Evolutionary conservation across 2,113 vertebrate genomes (phyloP).

Genomic region (Urocitellus parryii): DNA sequence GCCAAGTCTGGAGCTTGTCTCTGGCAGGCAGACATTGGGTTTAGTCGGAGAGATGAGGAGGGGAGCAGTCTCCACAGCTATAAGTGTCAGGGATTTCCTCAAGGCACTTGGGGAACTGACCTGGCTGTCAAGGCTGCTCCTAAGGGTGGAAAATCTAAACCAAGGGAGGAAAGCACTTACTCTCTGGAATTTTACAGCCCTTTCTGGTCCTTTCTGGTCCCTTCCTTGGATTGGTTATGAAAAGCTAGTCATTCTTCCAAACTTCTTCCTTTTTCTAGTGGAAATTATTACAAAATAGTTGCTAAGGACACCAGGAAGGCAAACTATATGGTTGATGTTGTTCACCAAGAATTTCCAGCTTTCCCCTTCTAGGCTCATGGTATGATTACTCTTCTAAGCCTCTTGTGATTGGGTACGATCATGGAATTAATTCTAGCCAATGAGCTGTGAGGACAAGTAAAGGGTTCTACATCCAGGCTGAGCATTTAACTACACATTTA

Average conservation of each 20-base stretch:
- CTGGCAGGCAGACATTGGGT: background rate
- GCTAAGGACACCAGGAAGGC: background rate
- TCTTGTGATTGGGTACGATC: background rate
- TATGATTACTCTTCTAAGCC: background rate
- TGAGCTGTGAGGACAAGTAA: conserved; percentile 4
- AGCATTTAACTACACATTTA: background rate
- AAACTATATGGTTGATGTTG: background rate
- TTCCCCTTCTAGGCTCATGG: background rate
- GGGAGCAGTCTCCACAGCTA: background rate
- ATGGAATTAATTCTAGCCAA: conserved; percentile 39
- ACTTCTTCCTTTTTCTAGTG: background rate
- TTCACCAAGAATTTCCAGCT: conserved; percentile 4
- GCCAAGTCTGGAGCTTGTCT: background rate
- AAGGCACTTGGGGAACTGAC: background rate
- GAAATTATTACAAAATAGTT: background rate
- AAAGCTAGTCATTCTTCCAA: background rate
- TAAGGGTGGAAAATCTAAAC: background rate
- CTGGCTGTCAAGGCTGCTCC: background rate
- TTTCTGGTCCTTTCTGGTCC: conserved; percentile 12
- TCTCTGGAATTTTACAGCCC: background rate
- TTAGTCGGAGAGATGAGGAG: background rate
- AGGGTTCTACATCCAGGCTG: background rate
- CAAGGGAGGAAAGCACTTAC: background rate
- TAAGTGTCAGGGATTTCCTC: conserved; percentile 5
- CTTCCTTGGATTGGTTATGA: background rate